Conservation (phyloP, 1,140 invertebrate species). For the Gonioctena quinquepunctata region DNA sequence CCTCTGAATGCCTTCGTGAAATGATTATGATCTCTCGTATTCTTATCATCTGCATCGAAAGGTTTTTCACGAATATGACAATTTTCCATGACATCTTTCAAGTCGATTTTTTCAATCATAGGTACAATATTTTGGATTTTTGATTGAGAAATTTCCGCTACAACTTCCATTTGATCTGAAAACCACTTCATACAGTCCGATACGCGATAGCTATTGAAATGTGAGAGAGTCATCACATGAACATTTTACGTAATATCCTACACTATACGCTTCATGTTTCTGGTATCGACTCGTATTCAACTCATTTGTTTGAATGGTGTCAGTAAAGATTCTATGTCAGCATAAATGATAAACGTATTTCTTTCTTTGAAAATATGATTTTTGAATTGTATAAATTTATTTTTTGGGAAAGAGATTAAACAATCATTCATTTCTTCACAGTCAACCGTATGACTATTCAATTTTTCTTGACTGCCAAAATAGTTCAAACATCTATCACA, state of each 20-base stretch:
- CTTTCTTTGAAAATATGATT: slow-evolving; percentile 26
- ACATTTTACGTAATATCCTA: slow-evolving; percentile 15
- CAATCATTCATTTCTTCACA: slow-evolving; percentile 2
- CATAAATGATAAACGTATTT: slow-evolving; percentile 49
- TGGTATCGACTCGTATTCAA: slow-evolving; percentile 4
- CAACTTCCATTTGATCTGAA: not conserved
- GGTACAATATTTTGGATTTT: not conserved
- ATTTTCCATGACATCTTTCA: not conserved
- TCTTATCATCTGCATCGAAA: not conserved
- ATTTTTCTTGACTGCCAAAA: slow-evolving; percentile 36
- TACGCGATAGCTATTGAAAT: not conserved
- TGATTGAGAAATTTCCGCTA: not conserved
- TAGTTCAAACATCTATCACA: slow-evolving; percentile 51
- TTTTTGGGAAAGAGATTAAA: slow-evolving; percentile 35
- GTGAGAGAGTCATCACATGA: slow-evolving; percentile 9
- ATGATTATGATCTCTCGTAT: not conserved
- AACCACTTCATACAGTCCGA: slow-evolving; percentile 7
- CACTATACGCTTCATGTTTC: slow-evolving; percentile 4
- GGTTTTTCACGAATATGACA: not conserved
- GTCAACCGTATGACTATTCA: slow-evolving; percentile 35
- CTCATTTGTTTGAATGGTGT: slow-evolving; percentile 4
- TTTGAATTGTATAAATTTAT: slow-evolving; percentile 20
- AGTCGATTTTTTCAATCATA: not conserved
- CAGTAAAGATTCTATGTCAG: slow-evolving; percentile 48
- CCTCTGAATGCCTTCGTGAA: not conserved